Evolutionary conservation across 1,140 invertebrate genomes (phyloP).

Genomic region (Drosophila nebulosa): DNA sequence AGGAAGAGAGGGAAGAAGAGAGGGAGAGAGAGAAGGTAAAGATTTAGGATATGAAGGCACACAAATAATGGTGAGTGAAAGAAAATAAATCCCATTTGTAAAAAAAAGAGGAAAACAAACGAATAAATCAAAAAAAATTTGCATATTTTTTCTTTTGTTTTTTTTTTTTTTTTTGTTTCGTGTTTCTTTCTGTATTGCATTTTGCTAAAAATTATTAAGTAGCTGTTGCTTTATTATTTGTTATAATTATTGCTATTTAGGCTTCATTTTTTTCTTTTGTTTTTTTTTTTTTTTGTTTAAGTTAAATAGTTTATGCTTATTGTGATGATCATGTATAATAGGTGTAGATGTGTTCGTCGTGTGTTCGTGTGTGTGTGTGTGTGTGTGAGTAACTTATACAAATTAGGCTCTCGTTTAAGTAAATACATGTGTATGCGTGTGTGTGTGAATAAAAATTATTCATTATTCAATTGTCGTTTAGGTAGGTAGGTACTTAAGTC

Average conservation of each 20-base stretch:
- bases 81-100: not conserved
- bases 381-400: constrained; percentile 47
- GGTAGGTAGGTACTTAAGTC: constrained; percentile 76
- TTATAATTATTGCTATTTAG: constrained; percentile 53
- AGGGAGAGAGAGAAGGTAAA: not conserved
- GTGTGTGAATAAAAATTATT: constrained; percentile 26
- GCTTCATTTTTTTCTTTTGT: constrained; percentile 40
- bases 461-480: constrained; percentile 61
- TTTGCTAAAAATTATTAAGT: constrained; percentile 76
- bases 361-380: constrained; percentile 44
- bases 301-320: constrained; percentile 25
- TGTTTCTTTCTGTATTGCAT: constrained; percentile 56
- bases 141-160: too few species aligned
- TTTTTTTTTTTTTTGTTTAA: constrained; percentile 35
- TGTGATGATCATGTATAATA: constrained; percentile 32
- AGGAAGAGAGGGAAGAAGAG: too few species aligned
- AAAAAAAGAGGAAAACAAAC: constrained; percentile 25
- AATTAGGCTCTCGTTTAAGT: constrained; percentile 34
- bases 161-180: constrained; percentile 29
- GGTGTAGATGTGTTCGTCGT: too few species aligned
- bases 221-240: constrained; percentile 72
- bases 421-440: constrained; percentile 11
- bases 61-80: not conserved
- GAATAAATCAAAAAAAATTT: constrained; percentile 34
- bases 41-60: not conserved